A percentile compares a stretch with the other conserved stretches of the same genome.
These are phyloP conservation scores for Trichoplusia ni DNA, from an alignment of 1,140 invertebrate genomes.

Conservation along the genomic window DNA sequence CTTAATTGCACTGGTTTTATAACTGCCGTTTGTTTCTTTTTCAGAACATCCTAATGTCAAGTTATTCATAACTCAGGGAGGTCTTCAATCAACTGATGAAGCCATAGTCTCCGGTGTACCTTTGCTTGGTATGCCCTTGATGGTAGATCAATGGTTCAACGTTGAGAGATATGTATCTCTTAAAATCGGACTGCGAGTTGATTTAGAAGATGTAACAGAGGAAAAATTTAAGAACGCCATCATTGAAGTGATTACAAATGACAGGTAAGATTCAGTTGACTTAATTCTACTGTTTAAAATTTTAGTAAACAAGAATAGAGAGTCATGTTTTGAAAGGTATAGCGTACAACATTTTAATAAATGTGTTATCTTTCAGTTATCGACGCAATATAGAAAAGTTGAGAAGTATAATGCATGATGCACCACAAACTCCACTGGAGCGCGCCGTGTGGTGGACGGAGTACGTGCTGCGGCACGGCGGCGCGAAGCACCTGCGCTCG, in stretches of 20 bases:
- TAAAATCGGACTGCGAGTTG: slow-evolving; percentile 49
- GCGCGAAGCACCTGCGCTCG: slow-evolving; percentile 76
- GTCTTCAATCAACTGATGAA: slow-evolving; percentile 82
- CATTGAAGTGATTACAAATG: slow-evolving; percentile 30
- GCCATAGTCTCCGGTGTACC: slow-evolving; percentile 81
- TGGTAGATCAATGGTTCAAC: slow-evolving; percentile 61
- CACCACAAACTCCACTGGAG: slow-evolving; percentile 74
- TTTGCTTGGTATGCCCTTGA: slow-evolving; percentile 71
- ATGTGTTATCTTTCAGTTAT: slow-evolving; percentile 32
- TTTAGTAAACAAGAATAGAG: too few species aligned
- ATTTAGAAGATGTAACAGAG: slow-evolving; percentile 42
- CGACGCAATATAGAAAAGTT: slow-evolving; percentile 17
- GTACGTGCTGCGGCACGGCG: slow-evolving; percentile 76
- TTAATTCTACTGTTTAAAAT: too few species aligned
- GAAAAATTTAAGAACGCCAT: slow-evolving; percentile 48
- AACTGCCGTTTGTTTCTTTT: too few species aligned
- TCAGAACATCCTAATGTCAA: slow-evolving; percentile 52
- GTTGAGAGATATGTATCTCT: slow-evolving; percentile 47
- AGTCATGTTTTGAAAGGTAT: too few species aligned
- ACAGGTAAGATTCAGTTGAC: too few species aligned
- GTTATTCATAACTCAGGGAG: slow-evolving; percentile 64
- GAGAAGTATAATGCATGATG: slow-evolving; percentile 72
- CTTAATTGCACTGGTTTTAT: too few species aligned
- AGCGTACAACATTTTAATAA: too few species aligned
- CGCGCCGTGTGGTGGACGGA: slow-evolving; percentile 77